phyloP scores from a whole-genome alignment of 1,140 invertebrate genomes.

The Brachionus angularis region DNA sequence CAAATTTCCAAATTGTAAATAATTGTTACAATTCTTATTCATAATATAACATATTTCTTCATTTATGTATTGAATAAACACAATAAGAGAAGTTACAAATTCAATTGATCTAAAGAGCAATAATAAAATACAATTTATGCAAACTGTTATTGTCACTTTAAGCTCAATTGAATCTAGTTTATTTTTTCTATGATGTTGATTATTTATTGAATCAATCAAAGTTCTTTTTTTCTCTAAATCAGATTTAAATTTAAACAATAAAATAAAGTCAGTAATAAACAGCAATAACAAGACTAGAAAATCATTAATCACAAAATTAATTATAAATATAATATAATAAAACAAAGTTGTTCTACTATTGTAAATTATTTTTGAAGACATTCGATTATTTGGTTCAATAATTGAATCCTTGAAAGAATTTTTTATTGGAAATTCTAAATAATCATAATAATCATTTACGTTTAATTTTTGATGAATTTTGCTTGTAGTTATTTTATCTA shows the following conservation, averaged over 20 bases:
- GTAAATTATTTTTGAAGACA: too few species aligned
- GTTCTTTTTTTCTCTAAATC: background rate
- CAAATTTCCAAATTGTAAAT: background rate
- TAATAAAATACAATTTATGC: background rate
- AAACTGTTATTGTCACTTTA: background rate
- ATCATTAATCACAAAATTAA: slow-evolving; percentile 22
- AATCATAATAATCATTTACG: too few species aligned
- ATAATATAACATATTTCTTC: background rate
- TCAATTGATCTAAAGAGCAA: background rate
- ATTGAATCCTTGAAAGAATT: too few species aligned
- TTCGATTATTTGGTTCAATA: too few species aligned
- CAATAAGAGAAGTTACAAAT: background rate
- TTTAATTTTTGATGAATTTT: too few species aligned
- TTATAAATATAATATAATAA: background rate
- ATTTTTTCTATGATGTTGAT: background rate
- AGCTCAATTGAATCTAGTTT: too few species aligned
- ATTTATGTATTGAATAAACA: slow-evolving; percentile 11
- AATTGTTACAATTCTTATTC: background rate
- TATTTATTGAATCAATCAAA: background rate
- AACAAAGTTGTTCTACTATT: too few species aligned
- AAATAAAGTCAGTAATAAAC: background rate
- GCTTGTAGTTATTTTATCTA: too few species aligned
- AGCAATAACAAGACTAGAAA: background rate
- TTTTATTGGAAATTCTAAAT: too few species aligned
- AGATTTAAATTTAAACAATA: background rate